These are phyloP conservation scores for Scaptodrosophila lebanonensis DNA, from an alignment of 1,140 invertebrate genomes.

Conservation along the genomic window DNA sequence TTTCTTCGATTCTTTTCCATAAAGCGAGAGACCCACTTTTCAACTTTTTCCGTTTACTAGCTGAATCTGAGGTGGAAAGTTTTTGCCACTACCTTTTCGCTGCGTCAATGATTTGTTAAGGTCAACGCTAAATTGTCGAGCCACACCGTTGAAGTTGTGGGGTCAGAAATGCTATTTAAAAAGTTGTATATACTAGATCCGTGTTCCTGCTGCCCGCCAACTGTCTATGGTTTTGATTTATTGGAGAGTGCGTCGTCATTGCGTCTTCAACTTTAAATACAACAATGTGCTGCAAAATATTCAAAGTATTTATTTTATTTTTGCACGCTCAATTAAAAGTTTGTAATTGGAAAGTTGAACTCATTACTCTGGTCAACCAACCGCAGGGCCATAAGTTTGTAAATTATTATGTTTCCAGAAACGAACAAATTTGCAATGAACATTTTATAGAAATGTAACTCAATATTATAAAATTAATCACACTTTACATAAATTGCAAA, in stretches of 20 bases:
- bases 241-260: too few species aligned
- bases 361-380: not conserved
- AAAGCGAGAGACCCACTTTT: slow-evolving; percentile 26
- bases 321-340: slow-evolving; percentile 41
- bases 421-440: too few species aligned
- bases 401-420: too few species aligned
- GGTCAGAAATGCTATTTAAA: slow-evolving; percentile 50
- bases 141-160: slow-evolving; percentile 15
- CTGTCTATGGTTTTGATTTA: slow-evolving; percentile 32
- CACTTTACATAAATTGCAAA: too few species aligned
- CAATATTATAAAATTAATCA: too few species aligned
- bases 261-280: not conserved
- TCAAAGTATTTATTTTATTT: slow-evolving; percentile 11
- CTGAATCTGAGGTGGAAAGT: slow-evolving; percentile 25
- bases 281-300: slow-evolving; percentile 6
- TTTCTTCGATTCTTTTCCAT: slow-evolving; percentile 19
- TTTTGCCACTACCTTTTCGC: slow-evolving; percentile 4
- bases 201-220: slow-evolving; percentile 33
- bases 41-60: slow-evolving; percentile 29
- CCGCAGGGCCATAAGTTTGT: too few species aligned
- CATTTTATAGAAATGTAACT: too few species aligned
- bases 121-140: slow-evolving; percentile 63
- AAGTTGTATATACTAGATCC: slow-evolving; percentile 63
- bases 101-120: slow-evolving; percentile 47
- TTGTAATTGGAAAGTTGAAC: slow-evolving; percentile 8